These are phyloP conservation scores for Rhadina sibilatrix DNA, from an alignment of 2,113 vertebrate genomes.

Conservation along the genomic window DNA sequence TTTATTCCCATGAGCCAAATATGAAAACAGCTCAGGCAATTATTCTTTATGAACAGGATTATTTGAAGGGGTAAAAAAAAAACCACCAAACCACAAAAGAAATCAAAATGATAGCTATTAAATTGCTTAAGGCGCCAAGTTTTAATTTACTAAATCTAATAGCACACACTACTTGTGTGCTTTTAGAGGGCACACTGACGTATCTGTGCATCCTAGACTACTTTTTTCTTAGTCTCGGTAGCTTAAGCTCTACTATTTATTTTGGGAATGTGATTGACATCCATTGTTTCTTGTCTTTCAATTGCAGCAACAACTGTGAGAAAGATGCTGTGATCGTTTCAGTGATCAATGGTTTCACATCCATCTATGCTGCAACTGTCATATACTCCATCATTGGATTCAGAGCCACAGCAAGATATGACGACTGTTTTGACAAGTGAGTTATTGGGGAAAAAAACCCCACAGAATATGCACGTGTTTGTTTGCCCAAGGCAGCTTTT, in stretches of 20 bases:
- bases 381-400: conserved; percentile 97
- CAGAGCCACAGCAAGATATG: conserved; percentile 86
- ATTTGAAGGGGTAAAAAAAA: neutral
- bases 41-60: neutral
- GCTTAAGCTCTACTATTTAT: neutral
- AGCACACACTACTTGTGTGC: neutral
- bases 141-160: neutral
- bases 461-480: neutral
- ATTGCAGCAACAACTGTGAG: conserved; percentile 92
- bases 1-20: neutral
- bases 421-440: conserved; percentile 82
- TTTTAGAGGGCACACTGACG: neutral
- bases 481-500: neutral
- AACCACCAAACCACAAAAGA: neutral
- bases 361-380: conserved; percentile 89
- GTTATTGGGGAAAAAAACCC: neutral
- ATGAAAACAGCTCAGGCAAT: neutral
- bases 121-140: neutral
- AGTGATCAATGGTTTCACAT: conserved; percentile 92
- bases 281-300: neutral
- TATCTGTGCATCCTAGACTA: neutral
- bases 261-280: neutral
- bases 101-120: neutral
- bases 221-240: neutral
- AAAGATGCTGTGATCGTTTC: conserved; percentile 89